Conservation (phyloP, 2,888 invertebrate species). For the Calliscelio sp. region DNA sequence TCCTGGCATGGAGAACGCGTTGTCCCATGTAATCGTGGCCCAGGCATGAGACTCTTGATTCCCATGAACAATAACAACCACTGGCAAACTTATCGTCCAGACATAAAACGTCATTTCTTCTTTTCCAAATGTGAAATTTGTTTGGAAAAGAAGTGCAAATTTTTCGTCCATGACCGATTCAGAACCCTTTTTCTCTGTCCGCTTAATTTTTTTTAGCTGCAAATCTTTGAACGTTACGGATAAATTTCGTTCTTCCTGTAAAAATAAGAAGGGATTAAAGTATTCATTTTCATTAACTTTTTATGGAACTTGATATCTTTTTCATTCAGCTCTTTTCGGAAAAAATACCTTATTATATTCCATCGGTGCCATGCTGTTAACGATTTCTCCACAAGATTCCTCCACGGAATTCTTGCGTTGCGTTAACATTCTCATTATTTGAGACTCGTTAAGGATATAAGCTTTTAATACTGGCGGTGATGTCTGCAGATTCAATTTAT, state of each 20-base stretch:
- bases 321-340: no score
- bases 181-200: constrained; percentile 98
- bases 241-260: constrained; percentile 91
- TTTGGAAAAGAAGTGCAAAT: constrained; percentile 96
- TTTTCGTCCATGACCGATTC: constrained; percentile 99
- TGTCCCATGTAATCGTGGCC: not conserved
- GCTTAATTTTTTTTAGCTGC: constrained; percentile 97
- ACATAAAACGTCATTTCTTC: constrained; percentile 95
- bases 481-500: no score
- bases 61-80: constrained; percentile 99
- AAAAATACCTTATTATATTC: no score
- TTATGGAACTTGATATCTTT: no score
- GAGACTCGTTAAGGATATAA: no score
- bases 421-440: no score
- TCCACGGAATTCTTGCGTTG: no score
- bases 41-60: constrained; percentile 86
- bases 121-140: constrained; percentile 96
- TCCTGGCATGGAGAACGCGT: not conserved
- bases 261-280: no score
- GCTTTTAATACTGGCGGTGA: no score
- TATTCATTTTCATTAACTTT: not conserved
- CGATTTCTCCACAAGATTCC: no score
- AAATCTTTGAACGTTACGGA: constrained; percentile 97
- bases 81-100: constrained; percentile 98
- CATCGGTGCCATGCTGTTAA: no score